Base-by-base conservation (phyloP, 2,113 vertebrate genomes). In the Daubentonia madagascariensis region DNA sequence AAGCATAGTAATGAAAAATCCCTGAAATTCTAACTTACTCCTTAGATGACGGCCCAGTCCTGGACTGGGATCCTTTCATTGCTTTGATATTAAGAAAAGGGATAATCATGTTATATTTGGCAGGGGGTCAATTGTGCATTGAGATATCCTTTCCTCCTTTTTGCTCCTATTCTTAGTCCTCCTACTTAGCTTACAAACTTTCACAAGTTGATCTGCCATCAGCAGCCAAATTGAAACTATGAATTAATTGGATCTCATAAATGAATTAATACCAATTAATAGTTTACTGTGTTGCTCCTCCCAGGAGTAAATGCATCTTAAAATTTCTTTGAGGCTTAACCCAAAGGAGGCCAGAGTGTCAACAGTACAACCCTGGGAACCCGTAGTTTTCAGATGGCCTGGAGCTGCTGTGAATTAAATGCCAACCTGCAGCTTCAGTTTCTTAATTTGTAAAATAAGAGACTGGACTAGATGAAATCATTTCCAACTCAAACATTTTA, bases 221-320 rank as follows among this genome's bases (percentile, higher is more conserved):
- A 78, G 76, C 68, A 95, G 80, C 57, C 45, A 80, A 50, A 68
- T 13, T 35, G 28, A 70, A 50, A 61, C 35, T 13, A 89, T 59
- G 32, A 83, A 52, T 88, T 95, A 96, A 97, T 94, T 97, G 35
- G 73, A 76, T 91, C 52, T 91, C 83, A 95, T 84, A 87, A 91
- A 89, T 85, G 65, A 95, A 96, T 80, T 81, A 95, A 72, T 92
- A 63, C 72, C 94, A 89, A 96, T 95, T 96, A 88, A 65, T 88
- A 90, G 28, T 78, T 87, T 96, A 43, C 63, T 88, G 37, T 91
- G 50, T 72, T 54, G 43, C 80, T 93, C 54, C 70, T 96, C 95
- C 92, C 83, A 91, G 76, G 89, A 73, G 76, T 92, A 92, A 96
- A 79, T 48, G 23, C 23, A 91, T 95, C 94, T 97, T 83, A 70